Base-by-base conservation (phyloP, 2,113 vertebrate genomes). In the Rhinolophus ferrumequinum region DNA sequence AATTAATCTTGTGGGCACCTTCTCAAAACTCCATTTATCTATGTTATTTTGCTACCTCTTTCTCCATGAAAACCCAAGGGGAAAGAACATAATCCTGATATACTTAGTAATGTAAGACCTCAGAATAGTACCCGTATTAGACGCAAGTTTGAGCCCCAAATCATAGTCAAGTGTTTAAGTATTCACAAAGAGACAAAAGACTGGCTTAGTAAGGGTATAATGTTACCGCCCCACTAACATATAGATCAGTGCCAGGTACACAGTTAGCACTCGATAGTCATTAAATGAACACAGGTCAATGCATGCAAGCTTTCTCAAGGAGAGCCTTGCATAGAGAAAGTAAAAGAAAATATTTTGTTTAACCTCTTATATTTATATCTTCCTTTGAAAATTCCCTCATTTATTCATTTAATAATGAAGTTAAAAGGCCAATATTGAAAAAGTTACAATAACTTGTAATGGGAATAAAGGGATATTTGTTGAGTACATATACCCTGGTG, bases 1-100 rank as follows among this genome's bases (percentile, higher is more conserved):
- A 82, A 72, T 82, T 72, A 70, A 86, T 92, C 67, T 91, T 86
- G 3, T 72, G 92, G 52, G 54, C 28, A 90, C 28, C 41, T 28
- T 72, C 64, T 95, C 83, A 85, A 93, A 96, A 92, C 38, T 81
- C 33, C 67, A 85, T 93, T 93, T 88, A 69, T 58, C 67, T 80
- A 58, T 72, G 50, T 84, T 93, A 64, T 86, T 88, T 93, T 94
- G 52, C 24, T 76, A 75, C 35, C 35, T 91, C 41, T 87, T 91
- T 70, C 81, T 19, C 76, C 60, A 58, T 56, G 18, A 93, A 89
- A 94, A 76, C 44, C 16, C 72, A 88, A 56, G 50, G 22, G 7
- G 14, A 69, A 81, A 72, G 21, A 92, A 50, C 30, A 88, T 12
- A 92, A 24, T 83, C 54, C 58, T 94, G 75, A 87, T 30, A 72